These are phyloP conservation scores for Melanitta fusca DNA, from an alignment of 2,797 vertebrate genomes.

Conservation along the genomic window DNA sequence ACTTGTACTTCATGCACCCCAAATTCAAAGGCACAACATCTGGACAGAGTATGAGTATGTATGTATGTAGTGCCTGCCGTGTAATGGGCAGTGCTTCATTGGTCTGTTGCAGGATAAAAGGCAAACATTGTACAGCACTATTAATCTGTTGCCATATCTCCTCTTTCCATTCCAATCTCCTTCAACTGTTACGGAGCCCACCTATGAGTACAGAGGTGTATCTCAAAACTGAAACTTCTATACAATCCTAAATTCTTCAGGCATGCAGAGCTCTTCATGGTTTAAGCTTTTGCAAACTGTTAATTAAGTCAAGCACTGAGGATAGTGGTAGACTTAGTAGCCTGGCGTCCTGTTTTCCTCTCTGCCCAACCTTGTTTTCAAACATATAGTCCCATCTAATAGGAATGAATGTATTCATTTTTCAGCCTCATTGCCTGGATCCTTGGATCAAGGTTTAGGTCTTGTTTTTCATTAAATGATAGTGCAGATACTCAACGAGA, in stretches of 20 bases:
- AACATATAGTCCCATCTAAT: not conserved
- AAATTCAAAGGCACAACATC: not conserved
- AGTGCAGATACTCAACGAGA: not conserved
- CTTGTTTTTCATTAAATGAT: not conserved
- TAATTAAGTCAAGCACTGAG: not conserved
- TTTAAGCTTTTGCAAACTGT: not conserved
- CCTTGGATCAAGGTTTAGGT: not conserved
- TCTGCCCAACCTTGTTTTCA: not conserved
- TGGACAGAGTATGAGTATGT: not conserved
- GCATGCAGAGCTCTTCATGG: not conserved
- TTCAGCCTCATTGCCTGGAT: not conserved
- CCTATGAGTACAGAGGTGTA: not conserved
- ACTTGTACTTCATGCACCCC: not conserved
- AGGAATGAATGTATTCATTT: not conserved
- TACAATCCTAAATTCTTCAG: not conserved
- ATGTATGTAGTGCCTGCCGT: rapidly evolving
- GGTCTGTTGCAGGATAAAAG: not conserved
- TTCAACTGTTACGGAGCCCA: not conserved
- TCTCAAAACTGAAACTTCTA: not conserved
- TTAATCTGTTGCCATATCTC: not conserved
- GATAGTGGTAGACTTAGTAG: not conserved
- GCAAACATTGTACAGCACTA: not conserved
- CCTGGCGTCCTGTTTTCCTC: not conserved
- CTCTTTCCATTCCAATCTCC: not conserved
- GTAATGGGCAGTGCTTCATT: not conserved